Conservation (phyloP, 2,888 invertebrate species). For the Heterodera filipjevi region DNA sequence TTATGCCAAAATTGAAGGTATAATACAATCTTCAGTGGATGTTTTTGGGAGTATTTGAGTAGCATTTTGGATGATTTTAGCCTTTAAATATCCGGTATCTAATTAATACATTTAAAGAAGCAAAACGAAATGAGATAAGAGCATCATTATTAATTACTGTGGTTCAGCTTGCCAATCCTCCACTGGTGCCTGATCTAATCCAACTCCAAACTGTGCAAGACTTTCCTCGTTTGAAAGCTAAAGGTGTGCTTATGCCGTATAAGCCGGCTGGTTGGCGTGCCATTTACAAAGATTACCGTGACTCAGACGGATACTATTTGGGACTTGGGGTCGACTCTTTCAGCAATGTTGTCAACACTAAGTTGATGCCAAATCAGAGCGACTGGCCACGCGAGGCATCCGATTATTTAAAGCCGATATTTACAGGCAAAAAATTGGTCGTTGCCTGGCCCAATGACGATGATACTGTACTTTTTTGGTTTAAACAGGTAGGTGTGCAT, state of each 20-base stretch:
- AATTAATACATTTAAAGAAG: too few species aligned
- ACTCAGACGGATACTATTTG: neutral
- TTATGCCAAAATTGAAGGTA: too few species aligned
- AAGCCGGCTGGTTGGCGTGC: slow-evolving; percentile 5
- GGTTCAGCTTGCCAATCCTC: too few species aligned
- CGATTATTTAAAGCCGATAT: neutral
- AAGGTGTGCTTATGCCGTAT: neutral
- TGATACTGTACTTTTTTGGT: slow-evolving; percentile 8
- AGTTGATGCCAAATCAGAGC: neutral
- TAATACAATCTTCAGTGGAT: too few species aligned
- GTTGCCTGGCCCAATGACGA: neutral
- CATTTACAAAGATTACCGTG: slow-evolving; percentile 5
- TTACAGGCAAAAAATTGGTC: neutral
- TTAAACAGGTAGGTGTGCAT: slow-evolving; percentile 15
- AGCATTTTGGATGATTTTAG: too few species aligned
- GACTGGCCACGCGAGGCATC: slow-evolving; percentile 11
- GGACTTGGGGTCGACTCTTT: neutral
- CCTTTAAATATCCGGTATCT: too few species aligned
- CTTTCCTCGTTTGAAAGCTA: neutral
- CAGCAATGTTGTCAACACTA: slow-evolving; percentile 6
- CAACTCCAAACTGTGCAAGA: neutral
- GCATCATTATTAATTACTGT: too few species aligned
- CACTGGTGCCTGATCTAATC: neutral
- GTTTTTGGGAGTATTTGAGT: too few species aligned
- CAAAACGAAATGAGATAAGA: too few species aligned